Evolutionary conservation across 2,888 invertebrate genomes (phyloP), one percentile per base, ranked within the genome.

Genomic region (Ophion costatus): DNA sequence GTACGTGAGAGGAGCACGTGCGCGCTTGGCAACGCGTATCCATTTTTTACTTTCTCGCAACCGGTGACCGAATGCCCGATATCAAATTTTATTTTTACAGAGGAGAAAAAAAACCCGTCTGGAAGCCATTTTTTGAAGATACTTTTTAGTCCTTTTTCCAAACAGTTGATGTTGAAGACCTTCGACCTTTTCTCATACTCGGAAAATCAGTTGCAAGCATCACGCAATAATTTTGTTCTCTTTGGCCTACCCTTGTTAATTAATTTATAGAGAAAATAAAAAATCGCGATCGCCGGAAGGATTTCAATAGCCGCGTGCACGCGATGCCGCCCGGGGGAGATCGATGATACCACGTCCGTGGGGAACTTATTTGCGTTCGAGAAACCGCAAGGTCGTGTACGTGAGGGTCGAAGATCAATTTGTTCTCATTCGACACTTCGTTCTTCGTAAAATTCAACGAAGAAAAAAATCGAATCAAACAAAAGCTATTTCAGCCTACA

Each of bases 1-100:
- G 29, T 33, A 17, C 51, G 51, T 51, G 17, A 14, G 51, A 5
- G 51, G 5, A 85, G 71, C 88, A 88, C 88, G 88, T 88, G 88
- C 80, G 80, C 57, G 56, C 66, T 67, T 79, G 64, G 74, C 78
- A 79, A 86, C 77, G 51, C 75, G 59, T 61, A 29, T 69, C 29
- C 10, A 45, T 45, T 29, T 59, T 66, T 24, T 20, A 24, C 24
- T 29, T 20, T 20, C 33, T 17, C 11, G 2, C 57, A 20, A 33
- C 20, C 33, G n/a, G 17, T 9, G n/a, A 56, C 17, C 56, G 20
- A 45, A 38, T 38, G 7, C 38, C 0, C 4, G 11, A 69, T 4
- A 6, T 17, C 1, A 0, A 24, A 45, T 7, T 5, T 17, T 29
- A 24, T 17, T 29, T 69, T 38, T 38, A 38, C 1, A 33, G n/a